These are phyloP conservation scores for Anser cygnoides DNA, from an alignment of 2,113 vertebrate genomes.

Conservation along the genomic window DNA sequence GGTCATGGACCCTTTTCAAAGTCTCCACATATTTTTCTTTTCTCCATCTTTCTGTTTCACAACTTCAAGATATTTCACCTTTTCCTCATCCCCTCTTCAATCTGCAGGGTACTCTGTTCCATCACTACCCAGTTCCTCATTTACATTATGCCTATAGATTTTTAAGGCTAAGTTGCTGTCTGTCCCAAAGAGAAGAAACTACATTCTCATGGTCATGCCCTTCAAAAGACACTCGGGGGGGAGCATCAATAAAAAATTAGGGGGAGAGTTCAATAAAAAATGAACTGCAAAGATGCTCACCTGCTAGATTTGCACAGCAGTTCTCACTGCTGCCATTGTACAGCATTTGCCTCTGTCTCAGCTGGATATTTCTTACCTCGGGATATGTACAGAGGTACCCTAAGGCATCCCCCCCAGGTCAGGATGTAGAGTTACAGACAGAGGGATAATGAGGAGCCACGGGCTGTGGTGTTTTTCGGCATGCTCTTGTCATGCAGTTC, in stretches of 20 bases:
- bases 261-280: neutral
- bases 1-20: neutral
- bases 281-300: neutral
- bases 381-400: neutral
- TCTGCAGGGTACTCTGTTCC: neutral
- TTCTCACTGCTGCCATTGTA: neutral
- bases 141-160: neutral
- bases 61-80: neutral
- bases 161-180: neutral
- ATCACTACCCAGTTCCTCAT: neutral
- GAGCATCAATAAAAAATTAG: no score
- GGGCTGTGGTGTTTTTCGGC: neutral
- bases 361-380: conserved; percentile 8
- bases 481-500: neutral
- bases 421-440: conserved; percentile 12
- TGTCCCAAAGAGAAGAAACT: neutral
- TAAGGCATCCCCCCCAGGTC: conserved; percentile 30
- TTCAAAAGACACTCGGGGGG: neutral
- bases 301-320: neutral
- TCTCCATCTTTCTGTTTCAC: neutral
- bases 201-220: neutral
- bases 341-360: conserved; percentile 2
- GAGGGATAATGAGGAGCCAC: conserved; percentile 46
- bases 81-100: neutral
- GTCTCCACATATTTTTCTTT: neutral